Conservation (phyloP, 1,140 invertebrate genomes). For the Cyclina sinensis region DNA sequence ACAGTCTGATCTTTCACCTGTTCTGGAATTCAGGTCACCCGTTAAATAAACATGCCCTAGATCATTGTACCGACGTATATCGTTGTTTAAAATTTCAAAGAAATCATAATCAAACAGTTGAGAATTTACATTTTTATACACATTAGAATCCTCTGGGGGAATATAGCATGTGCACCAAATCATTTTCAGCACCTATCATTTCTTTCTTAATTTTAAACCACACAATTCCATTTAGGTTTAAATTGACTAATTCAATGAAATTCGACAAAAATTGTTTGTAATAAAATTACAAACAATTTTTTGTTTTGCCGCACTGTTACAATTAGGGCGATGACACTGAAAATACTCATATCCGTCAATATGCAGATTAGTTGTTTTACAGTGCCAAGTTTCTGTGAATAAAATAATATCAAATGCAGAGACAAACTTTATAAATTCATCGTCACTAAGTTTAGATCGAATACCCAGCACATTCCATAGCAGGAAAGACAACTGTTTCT, state of each 20-base stretch:
- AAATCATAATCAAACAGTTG: background rate
- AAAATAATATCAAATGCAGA: constrained; percentile 43
- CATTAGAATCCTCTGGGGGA: too few species aligned
- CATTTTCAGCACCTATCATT: too few species aligned
- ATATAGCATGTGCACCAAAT: background rate
- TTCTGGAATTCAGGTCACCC: too few species aligned
- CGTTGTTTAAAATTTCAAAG: background rate
- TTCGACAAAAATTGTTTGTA: too few species aligned
- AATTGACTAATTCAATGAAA: background rate
- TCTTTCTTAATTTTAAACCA: background rate
- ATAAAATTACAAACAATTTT: constrained; percentile 11
- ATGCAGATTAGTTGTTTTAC: background rate
- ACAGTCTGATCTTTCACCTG: background rate
- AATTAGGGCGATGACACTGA: constrained; percentile 28
- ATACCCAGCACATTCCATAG: constrained; percentile 46
- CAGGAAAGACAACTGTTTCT: constrained; percentile 23
- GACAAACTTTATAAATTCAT: constrained; percentile 51
- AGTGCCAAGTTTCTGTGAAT: constrained; percentile 45
- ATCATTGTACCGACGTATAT: background rate
- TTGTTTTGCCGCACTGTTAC: background rate
- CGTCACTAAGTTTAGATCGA: constrained; percentile 11
- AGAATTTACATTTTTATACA: background rate
- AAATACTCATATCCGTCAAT: constrained; percentile 3
- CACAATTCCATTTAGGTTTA: background rate
- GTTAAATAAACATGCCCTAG: background rate